Evolutionary conservation across 2,797 vertebrate genomes (phyloP).

Genomic region (Knipowitschia caucasica): DNA sequence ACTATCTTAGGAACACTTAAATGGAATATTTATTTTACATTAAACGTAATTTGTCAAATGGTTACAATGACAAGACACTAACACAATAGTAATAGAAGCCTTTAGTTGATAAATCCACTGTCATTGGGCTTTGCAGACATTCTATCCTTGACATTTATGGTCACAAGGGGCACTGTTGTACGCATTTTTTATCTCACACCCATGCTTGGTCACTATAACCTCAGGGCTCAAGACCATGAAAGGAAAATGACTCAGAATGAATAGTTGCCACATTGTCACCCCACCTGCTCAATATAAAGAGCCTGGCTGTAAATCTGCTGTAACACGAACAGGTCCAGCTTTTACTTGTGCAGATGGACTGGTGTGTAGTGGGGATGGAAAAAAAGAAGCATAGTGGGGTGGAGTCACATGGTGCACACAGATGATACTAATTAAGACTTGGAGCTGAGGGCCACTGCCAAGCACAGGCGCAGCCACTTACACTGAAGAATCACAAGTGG

Average conservation of each 20-base stretch:
- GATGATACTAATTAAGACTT: constrained; percentile 68
- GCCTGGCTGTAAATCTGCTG: background rate
- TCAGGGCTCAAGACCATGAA: background rate
- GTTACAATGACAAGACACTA: too few species aligned
- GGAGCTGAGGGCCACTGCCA: constrained; percentile 51
- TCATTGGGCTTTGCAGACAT: too few species aligned
- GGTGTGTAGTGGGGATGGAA: constrained; percentile 7
- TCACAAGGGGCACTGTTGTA: background rate
- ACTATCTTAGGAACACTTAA: too few species aligned
- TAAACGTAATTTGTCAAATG: too few species aligned
- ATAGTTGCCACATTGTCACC: constrained; percentile 5
- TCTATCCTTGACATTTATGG: too few species aligned
- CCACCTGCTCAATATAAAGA: constrained; percentile 7
- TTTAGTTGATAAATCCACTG: too few species aligned
- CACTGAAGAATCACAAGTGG: constrained; percentile 56
- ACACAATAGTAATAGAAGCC: too few species aligned
- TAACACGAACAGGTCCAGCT: constrained; percentile 27
- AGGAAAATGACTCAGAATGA: constrained; percentile 5
- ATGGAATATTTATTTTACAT: too few species aligned
- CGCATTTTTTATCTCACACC: background rate
- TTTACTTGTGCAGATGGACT: constrained; percentile 24
- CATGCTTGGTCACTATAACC: background rate
- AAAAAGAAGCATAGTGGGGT: constrained; percentile 9
- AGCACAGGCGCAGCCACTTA: constrained; percentile 55
- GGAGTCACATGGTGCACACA: constrained; percentile 49